Percentiles rank a stretch among this genome's conserved stretches.
phyloP scores from a whole-genome alignment of 2,888 invertebrate species.

The Phrixothrix hirtus region DNA sequence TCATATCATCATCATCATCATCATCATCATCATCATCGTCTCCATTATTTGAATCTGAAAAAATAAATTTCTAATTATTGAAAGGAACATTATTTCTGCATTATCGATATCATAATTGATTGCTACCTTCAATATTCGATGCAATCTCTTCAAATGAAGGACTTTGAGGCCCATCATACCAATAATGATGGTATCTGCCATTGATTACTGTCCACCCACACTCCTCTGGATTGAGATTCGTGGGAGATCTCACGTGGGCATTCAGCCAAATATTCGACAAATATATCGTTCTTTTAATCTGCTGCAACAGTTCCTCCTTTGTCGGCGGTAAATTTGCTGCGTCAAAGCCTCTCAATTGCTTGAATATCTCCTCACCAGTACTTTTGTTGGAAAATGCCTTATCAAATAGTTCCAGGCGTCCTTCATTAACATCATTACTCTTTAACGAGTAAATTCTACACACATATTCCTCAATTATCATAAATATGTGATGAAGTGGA shows the following conservation, averaged over 20 bases:
- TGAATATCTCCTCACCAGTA: too few relatives aligned
- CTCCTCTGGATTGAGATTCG: neutral
- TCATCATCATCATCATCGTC: too few relatives aligned
- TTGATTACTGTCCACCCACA: neutral
- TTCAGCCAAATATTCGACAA: neutral
- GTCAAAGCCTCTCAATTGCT: neutral
- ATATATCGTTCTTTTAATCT: neutral
- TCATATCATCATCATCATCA: too few relatives aligned
- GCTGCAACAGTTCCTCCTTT: neutral
- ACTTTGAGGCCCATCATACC: constrained; percentile 1
- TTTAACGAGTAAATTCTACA: neutral
- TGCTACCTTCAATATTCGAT: too few relatives aligned
- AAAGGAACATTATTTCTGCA: too few relatives aligned
- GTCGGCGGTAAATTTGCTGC: neutral
- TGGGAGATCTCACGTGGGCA: neutral
- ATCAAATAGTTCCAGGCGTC: neutral
- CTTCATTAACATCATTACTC: neutral
- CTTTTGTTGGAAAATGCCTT: too few relatives aligned
- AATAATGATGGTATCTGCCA: neutral
- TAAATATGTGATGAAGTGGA: too few relatives aligned
- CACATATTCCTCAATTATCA: neutral
- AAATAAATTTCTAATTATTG: too few relatives aligned
- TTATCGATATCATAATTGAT: too few relatives aligned
- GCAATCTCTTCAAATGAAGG: neutral
- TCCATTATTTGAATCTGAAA: too few relatives aligned